phyloP scores from a whole-genome alignment of 2,113 vertebrate genomes.

The Peromyscus maniculatus region DNA sequence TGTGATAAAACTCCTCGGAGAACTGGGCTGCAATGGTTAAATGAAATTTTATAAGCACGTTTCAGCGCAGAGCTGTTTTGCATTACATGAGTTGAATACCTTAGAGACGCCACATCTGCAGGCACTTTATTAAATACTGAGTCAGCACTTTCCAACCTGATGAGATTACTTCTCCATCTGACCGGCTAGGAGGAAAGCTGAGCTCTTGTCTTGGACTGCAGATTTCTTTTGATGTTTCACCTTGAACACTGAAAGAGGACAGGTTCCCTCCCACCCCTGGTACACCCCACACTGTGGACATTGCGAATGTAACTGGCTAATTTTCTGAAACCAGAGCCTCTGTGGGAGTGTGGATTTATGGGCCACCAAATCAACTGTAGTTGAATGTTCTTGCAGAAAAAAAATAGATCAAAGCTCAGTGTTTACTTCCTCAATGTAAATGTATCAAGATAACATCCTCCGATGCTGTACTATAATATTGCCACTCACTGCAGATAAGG shows the following conservation, averaged over 20 bases:
- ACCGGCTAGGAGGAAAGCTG: conserved; percentile 91
- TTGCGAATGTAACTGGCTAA: conserved; percentile 45
- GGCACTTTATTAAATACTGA: conserved; percentile 95
- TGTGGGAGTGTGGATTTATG: conserved; percentile 76
- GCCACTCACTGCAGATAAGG: conserved; percentile 75
- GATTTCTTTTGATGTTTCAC: conserved; percentile 92
- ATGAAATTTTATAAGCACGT: conserved; percentile 91
- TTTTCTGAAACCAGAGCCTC: conserved; percentile 76
- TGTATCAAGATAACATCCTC: conserved; percentile 72
- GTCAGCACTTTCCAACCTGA: conserved; percentile 95
- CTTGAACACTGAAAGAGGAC: conserved; percentile 88
- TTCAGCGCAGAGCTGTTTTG: conserved; percentile 92
- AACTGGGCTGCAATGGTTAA: conserved; percentile 90
- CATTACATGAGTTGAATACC: conserved; percentile 97
- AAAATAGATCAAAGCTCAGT: conserved; percentile 84
- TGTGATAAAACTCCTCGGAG: conserved; percentile 88
- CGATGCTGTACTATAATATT: conserved; percentile 64
- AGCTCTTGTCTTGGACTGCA: conserved; percentile 90
- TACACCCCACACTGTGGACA: conserved; percentile 61
- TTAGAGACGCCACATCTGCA: conserved; percentile 96
- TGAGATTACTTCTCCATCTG: conserved; percentile 97
- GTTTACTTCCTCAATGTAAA: conserved; percentile 82
- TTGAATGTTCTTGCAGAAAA: conserved; percentile 58
- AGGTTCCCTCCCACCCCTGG: background rate
- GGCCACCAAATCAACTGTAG: conserved; percentile 66